A percentile compares a stretch with the other conserved stretches of the same genome.
Conservation (phyloP, 2,888 invertebrate genomes). For the Sympetrum striolatum region DNA sequence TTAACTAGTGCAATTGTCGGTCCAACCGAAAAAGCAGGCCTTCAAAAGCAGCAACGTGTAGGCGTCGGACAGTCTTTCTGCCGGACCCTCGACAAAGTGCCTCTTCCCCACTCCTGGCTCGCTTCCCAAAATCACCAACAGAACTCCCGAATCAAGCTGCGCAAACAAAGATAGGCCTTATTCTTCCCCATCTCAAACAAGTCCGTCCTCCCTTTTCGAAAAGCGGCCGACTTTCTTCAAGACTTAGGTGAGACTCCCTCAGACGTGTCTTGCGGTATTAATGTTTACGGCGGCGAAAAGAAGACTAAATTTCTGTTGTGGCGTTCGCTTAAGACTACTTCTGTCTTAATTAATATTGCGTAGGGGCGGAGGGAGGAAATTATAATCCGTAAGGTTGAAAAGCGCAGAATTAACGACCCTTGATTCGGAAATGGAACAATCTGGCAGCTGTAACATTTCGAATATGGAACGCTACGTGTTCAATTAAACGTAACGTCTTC, state of each 20-base stretch:
- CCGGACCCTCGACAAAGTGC: not conserved
- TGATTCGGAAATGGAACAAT: not conserved
- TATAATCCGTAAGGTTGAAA: not conserved
- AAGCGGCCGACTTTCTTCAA: not conserved
- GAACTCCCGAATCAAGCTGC: constrained; percentile 44
- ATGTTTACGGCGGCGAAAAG: not conserved
- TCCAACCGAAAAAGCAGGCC: not conserved
- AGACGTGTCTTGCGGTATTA: not conserved
- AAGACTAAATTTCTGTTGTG: not conserved
- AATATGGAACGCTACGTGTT: not conserved
- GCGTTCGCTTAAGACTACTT: not conserved
- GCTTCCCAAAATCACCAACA: not conserved
- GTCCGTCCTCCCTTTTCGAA: not conserved
- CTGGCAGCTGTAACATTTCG: not conserved
- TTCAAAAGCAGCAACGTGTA: not conserved
- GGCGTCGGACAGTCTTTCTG: not conserved
- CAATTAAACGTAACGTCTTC: not conserved
- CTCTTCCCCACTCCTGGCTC: not conserved
- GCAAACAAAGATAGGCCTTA: constrained; percentile 45
- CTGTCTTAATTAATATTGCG: not conserved
- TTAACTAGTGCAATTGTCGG: not conserved
- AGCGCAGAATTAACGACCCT: not conserved
- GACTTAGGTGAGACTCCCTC: not conserved
- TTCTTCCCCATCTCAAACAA: constrained; percentile 13
- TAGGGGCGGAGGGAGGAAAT: not conserved